Base-by-base conservation (phyloP, 2,888 invertebrate genomes). In the Erannis defoliaria region DNA sequence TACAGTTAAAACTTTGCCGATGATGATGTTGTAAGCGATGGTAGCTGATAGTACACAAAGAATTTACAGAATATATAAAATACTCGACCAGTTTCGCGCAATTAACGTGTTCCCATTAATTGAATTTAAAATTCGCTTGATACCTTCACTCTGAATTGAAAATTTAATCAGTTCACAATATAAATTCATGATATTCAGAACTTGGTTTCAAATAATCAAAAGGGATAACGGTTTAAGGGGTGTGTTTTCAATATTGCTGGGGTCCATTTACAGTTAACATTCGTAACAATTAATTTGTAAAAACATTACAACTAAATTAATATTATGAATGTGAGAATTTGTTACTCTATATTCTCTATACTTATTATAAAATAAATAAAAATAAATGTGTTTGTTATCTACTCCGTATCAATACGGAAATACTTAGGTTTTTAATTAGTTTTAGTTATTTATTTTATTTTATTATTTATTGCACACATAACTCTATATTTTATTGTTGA, bases 161-260 rank as follows among this genome's bases (percentile, higher is more conserved):
- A 48, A 49, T 56, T 40, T 31, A 56, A 49, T 56, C 33, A 49
- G 12, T 48, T 49, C 8, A 46, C 12, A 33, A 42, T 51, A 40
- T 40, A 40, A 51, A 51, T 51, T 51, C 40, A 51, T 51, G 51
- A 51, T 51, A 51, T 51, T 51, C 51, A 55, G 43, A 55, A 37
- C 26, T 55, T 55, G 37, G 43, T 46, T 46, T 55, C 26, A 18
- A 46, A 26, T 51, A 51, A 40, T 51, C 29, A 51, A 51, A 51
- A 19, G 26, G 40, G 51, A 40, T 29, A 51, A 40, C 19, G 51
- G 40, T 8, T 29, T 51, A 26, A 19, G 31, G 29, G 40, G 6
- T 18, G 29, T 29, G 29, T 29, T 51, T 51, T 26, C 10, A 19
- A 46, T 46, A 46, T 46, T 31, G 31, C 31, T 46, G n/a, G 5